Percentiles rank a stretch among this genome's conserved stretches.
phyloP scores from a whole-genome alignment of 2,113 vertebrate species.

The Peromyscus leucopus region DNA sequence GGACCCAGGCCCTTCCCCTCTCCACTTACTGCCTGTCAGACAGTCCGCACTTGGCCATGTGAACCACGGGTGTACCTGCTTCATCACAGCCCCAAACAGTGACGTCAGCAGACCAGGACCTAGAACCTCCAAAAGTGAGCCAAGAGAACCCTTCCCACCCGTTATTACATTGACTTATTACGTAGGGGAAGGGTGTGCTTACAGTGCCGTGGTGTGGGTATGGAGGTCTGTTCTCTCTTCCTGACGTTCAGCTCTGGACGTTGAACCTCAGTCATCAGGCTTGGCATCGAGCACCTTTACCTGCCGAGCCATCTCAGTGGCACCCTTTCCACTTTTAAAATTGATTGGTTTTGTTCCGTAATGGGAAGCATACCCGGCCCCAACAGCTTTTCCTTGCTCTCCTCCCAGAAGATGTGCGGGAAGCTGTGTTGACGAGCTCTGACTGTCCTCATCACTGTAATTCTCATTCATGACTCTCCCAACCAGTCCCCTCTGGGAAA shows the following conservation, averaged over 20 bases:
- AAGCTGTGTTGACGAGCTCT: neutral
- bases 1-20: neutral
- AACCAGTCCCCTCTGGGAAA: neutral
- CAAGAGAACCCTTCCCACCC: neutral
- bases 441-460: neutral
- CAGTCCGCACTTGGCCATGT: neutral
- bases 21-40: neutral
- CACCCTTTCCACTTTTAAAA: neutral
- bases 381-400: neutral
- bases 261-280: neutral
- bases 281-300: neutral
- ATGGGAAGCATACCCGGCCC: neutral
- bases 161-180: neutral
- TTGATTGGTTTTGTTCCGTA: neutral
- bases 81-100: neutral
- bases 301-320: neutral
- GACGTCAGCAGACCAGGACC: neutral
- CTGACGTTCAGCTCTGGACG: neutral
- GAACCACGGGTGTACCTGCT: neutral
- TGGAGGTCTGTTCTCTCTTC: neutral
- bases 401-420: neutral
- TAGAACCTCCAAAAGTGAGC: neutral
- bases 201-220: neutral
- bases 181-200: neutral
- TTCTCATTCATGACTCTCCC: neutral